Evolutionary conservation across 2,797 vertebrate genomes (phyloP).

Genomic region (Centropyge bicolor): DNA sequence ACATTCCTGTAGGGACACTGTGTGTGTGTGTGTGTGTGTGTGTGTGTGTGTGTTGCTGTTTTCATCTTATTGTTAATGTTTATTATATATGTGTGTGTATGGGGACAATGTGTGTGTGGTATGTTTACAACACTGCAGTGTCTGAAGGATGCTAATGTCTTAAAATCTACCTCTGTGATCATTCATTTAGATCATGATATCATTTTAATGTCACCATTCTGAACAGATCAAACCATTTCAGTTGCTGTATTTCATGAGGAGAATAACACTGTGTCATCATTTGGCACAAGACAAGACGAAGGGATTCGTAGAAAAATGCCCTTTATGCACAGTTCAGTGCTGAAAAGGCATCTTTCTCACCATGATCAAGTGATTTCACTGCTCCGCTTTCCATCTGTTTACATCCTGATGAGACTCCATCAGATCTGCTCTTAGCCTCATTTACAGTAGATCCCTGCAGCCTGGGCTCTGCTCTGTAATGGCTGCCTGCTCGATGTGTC

Average conservation of each 20-base stretch:
- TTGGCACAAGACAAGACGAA: neutral
- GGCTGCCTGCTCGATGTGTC: constrained; percentile 67
- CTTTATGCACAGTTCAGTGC: neutral
- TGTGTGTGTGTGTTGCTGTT: neutral
- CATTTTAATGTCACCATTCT: neutral
- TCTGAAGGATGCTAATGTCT: neutral
- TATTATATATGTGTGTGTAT: neutral
- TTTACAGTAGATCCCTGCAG: constrained; percentile 40
- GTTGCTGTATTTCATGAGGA: neutral
- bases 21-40: neutral
- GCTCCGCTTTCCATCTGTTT: constrained; percentile 41
- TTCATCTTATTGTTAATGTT: neutral
- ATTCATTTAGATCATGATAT: neutral
- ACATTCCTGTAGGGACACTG: constrained; percentile 21
- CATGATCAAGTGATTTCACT: neutral
- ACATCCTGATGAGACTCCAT: constrained; percentile 22
- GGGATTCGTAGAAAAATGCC: neutral
- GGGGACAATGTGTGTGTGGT: constrained; percentile 17
- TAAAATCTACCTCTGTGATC: neutral
- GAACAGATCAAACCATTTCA: neutral
- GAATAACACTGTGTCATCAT: neutral
- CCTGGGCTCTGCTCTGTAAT: constrained; percentile 53
- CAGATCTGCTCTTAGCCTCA: constrained; percentile 36
- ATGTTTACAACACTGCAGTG: constrained; percentile 29
- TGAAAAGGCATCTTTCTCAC: neutral